Percentiles rank a stretch among this genome's conserved stretches.
phyloP scores from a whole-genome alignment of 2,888 invertebrate genomes.

The Schrankia costaestrigalis region DNA sequence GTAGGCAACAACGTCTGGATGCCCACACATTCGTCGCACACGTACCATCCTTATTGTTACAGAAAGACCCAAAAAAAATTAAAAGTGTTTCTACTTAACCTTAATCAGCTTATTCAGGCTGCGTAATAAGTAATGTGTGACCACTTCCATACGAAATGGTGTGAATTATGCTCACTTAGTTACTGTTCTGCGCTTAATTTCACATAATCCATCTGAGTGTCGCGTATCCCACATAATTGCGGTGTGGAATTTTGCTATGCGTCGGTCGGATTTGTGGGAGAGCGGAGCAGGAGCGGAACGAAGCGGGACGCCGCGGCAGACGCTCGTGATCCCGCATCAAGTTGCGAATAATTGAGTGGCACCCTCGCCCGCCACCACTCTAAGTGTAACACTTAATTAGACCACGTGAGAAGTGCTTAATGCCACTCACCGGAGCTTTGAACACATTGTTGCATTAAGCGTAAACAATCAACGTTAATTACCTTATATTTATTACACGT shows the following conservation, averaged over 20 bases:
- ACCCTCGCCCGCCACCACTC: conserved; percentile 50
- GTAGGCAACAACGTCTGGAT: too few species aligned
- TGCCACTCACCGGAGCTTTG: conserved; percentile 47
- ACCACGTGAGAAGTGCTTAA: conserved; percentile 67
- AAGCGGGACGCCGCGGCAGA: conserved; percentile 2
- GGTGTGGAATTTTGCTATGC: conserved; percentile 63
- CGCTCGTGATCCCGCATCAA: conserved; percentile 70
- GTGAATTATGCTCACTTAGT: conserved; percentile 67
- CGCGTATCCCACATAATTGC: conserved; percentile 67
- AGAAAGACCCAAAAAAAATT: too few species aligned
- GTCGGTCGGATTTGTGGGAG: conserved; percentile 52
- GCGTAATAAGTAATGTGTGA: too few species aligned
- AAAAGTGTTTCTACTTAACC: too few species aligned
- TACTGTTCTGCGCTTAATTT: conserved; percentile 65
- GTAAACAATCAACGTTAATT: conserved; percentile 47
- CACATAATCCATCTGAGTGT: conserved; percentile 72
- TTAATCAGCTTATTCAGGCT: too few species aligned
- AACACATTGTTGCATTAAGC: conserved; percentile 54
- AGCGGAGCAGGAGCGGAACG: conserved; percentile 7
- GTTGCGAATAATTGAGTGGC: conserved; percentile 72
- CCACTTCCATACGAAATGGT: conserved; percentile 31
- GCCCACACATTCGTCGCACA: too few species aligned
- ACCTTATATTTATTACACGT: conserved; percentile 25
- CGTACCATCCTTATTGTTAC: too few species aligned
- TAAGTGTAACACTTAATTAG: conserved; percentile 73